phyloP scores from a whole-genome alignment of 2,888 invertebrate genomes.

The Prosapia bicincta region DNA sequence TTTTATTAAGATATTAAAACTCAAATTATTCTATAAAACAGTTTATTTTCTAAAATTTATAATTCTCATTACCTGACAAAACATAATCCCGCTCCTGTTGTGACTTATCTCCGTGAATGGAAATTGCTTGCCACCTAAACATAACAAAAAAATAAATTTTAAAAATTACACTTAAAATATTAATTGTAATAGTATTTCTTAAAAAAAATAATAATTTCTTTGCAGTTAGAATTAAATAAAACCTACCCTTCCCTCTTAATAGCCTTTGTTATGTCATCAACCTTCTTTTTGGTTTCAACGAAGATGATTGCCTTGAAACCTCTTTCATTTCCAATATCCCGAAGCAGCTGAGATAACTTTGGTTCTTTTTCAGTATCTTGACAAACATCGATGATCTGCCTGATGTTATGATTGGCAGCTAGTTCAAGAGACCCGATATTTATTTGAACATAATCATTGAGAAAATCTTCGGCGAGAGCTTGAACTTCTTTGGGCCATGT shows the following conservation, averaged over 20 bases:
- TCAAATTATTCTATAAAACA: too few relatives aligned
- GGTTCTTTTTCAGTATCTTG: slow-evolving; percentile 81
- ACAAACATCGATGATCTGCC: slow-evolving; percentile 88
- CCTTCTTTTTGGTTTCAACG: slow-evolving; percentile 97
- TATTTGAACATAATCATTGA: slow-evolving; percentile 90
- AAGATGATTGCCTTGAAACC: slow-evolving; percentile 95
- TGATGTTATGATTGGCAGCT: slow-evolving; percentile 96
- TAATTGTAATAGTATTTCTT: too few relatives aligned
- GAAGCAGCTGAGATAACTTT: slow-evolving; percentile 69
- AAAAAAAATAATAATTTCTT: too few relatives aligned
- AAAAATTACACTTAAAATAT: too few relatives aligned
- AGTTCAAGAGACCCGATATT: slow-evolving; percentile 93
- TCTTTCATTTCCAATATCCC: slow-evolving; percentile 77
- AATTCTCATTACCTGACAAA: slow-evolving; percentile 54
- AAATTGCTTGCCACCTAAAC: slow-evolving; percentile 66
- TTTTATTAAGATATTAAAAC: too few relatives aligned
- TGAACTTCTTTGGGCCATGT: slow-evolving; percentile 99
- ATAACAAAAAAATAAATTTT: too few relatives aligned
- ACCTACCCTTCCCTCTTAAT: slow-evolving; percentile 72
- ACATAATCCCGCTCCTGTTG: slow-evolving; percentile 94
- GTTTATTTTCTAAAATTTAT: too few relatives aligned
- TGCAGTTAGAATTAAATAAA: too few relatives aligned
- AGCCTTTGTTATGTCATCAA: slow-evolving; percentile 79
- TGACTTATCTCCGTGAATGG: slow-evolving; percentile 95
- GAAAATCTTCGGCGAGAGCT: slow-evolving; percentile 91